phyloP scores from a whole-genome alignment of 2,888 invertebrate species.

The Phoronis australis region DNA sequence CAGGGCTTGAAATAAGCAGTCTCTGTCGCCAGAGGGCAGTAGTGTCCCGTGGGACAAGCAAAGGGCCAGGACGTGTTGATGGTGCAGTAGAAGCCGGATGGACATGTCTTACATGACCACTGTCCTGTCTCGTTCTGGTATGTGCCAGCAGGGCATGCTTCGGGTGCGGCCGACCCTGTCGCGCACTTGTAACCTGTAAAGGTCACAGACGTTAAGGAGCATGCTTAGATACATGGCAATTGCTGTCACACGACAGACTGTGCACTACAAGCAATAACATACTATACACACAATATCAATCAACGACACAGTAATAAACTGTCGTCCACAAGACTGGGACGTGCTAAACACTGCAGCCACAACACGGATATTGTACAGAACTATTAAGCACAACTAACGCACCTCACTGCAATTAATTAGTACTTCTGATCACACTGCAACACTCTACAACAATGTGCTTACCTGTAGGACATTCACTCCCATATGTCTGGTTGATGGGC shows the following conservation, averaged over 20 bases:
- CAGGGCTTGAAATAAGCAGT: slow-evolving; percentile 27
- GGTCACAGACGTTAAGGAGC: no score
- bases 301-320: no score
- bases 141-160: slow-evolving; percentile 30
- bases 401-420: no score
- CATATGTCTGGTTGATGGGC: slow-evolving; percentile 36
- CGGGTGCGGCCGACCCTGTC: slow-evolving; percentile 25
- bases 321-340: no score
- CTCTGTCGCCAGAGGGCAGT: slow-evolving; percentile 23
- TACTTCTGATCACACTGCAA: no score
- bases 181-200: slow-evolving; percentile 39
- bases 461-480: slow-evolving; percentile 46
- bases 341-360: no score
- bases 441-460: neutral
- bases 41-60: slow-evolving; percentile 40
- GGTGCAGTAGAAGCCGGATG: slow-evolving; percentile 40
- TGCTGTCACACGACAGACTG: no score
- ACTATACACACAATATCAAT: no score
- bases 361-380: no score
- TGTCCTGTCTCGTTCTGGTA: slow-evolving; percentile 30
- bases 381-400: no score
- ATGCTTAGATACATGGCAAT: no score
- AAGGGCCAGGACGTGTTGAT: slow-evolving; percentile 35
- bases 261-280: no score
- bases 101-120: slow-evolving; percentile 30